Evolutionary conservation across 2,113 vertebrate species (phyloP).

Genomic region (Fulica atra): DNA sequence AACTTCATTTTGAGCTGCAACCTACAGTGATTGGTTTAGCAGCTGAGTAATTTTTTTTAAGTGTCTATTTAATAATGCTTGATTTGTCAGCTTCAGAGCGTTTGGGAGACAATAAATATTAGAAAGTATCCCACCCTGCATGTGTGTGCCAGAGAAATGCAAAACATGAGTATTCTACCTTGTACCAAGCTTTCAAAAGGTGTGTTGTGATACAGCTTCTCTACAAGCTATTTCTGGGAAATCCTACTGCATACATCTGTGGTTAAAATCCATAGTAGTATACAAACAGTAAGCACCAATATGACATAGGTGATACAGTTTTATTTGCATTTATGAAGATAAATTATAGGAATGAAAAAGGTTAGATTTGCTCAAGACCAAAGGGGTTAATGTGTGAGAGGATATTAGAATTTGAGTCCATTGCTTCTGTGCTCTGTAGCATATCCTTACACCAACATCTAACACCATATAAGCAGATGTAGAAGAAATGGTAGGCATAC

Average conservation of each 20-base stretch:
- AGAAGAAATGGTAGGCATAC: neutral
- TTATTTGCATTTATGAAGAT: neutral
- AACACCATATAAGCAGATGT: neutral
- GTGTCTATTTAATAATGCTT: slow-evolving; percentile 59
- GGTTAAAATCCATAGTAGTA: neutral
- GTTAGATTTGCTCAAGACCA: neutral
- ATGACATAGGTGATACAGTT: neutral
- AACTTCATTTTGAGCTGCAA: slow-evolving; percentile 49
- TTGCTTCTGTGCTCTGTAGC: neutral
- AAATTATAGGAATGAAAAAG: neutral
- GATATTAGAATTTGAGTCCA: neutral
- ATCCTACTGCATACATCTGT: neutral
- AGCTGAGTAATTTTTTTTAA: slow-evolving; percentile 56
- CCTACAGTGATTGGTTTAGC: slow-evolving; percentile 60
- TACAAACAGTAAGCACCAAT: neutral
- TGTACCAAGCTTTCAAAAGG: neutral
- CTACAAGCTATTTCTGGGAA: neutral
- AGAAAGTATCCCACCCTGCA: neutral
- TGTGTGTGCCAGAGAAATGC: neutral
- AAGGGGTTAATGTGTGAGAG: neutral
- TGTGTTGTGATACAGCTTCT: neutral
- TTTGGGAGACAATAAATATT: slow-evolving; percentile 42
- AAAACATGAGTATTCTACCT: neutral
- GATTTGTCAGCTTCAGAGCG: slow-evolving; percentile 47
- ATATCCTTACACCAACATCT: neutral